phyloP scores from a whole-genome alignment of 1,140 invertebrate species.

The Riptortus pedestris region DNA sequence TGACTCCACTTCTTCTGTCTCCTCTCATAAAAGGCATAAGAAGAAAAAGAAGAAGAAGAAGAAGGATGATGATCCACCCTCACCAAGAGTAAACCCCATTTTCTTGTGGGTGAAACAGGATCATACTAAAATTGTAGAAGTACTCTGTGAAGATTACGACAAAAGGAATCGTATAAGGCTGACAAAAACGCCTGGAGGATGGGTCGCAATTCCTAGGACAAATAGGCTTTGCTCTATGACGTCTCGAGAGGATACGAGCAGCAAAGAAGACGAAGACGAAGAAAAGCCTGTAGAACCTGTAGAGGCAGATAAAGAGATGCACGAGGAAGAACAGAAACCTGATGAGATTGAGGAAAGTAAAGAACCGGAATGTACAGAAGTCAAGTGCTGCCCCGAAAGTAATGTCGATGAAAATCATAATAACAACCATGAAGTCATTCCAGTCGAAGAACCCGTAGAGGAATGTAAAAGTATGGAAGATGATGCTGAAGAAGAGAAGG shows the following conservation, averaged over 20 bases:
- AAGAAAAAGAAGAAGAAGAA: constrained; percentile 29
- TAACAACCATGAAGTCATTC: constrained; percentile 20
- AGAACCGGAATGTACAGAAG: constrained; percentile 2
- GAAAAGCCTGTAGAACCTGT: constrained; percentile 25
- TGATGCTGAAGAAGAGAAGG: not conserved
- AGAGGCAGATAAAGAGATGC: constrained; percentile 25
- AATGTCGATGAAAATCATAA: constrained; percentile 25
- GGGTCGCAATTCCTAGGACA: constrained; percentile 59
- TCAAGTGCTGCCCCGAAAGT: not conserved
- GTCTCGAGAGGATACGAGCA: constrained; percentile 31
- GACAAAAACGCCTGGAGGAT: constrained; percentile 64
- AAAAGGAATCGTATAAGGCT: constrained; percentile 67
- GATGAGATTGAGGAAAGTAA: constrained; percentile 22
- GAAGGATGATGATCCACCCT: constrained; percentile 22
- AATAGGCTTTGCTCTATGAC: constrained; percentile 26
- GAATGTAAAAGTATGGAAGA: not conserved
- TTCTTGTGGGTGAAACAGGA: constrained; percentile 70
- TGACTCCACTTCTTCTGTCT: constrained; percentile 27
- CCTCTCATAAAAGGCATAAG: constrained; percentile 24
- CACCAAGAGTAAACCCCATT: constrained; percentile 59
- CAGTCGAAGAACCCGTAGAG: not conserved
- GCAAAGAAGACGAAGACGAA: constrained; percentile 31
- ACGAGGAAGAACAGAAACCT: constrained; percentile 28
- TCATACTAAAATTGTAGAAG: constrained; percentile 64
- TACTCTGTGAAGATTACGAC: constrained; percentile 75